Evolutionary conservation across 1,140 invertebrate species (phyloP).

Genomic region (Tyrophagus putrescentiae): DNA sequence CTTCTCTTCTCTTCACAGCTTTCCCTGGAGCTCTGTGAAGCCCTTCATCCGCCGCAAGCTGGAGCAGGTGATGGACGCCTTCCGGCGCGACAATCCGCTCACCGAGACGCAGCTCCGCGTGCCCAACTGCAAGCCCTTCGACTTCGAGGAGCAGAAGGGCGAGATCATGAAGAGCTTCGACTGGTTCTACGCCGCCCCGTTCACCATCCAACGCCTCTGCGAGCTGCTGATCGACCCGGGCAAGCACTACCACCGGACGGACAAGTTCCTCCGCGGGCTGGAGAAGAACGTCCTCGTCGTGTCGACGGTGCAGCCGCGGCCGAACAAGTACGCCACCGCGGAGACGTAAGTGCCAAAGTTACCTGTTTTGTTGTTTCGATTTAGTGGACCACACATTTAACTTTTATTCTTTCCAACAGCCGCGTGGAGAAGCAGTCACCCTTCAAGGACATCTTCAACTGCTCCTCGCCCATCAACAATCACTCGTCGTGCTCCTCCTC

Average conservation of each 20-base stretch:
- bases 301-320: slow-evolving; percentile 76
- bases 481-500: too few species aligned
- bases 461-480: too few species aligned
- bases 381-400: too few species aligned
- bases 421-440: too few species aligned
- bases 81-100: slow-evolving; percentile 58
- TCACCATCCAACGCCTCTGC: slow-evolving; percentile 87
- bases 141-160: slow-evolving; percentile 72
- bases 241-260: slow-evolving; percentile 85
- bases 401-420: too few species aligned
- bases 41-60: slow-evolving; percentile 70
- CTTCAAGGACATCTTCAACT: too few species aligned
- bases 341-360: slow-evolving; percentile 7
- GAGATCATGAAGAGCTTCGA: slow-evolving; percentile 67
- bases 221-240: slow-evolving; percentile 74
- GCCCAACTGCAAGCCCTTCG: slow-evolving; percentile 77
- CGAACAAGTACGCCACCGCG: not conserved
- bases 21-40: slow-evolving; percentile 71
- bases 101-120: slow-evolving; percentile 52
- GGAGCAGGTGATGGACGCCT: slow-evolving; percentile 65
- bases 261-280: slow-evolving; percentile 87
- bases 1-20: slow-evolving; percentile 18
- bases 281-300: slow-evolving; percentile 46
- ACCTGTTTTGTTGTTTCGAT: too few species aligned
- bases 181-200: slow-evolving; percentile 57